These are phyloP conservation scores for Eleginops maclovinus DNA, from an alignment of 2,113 vertebrate species.

Conservation along the genomic window DNA sequence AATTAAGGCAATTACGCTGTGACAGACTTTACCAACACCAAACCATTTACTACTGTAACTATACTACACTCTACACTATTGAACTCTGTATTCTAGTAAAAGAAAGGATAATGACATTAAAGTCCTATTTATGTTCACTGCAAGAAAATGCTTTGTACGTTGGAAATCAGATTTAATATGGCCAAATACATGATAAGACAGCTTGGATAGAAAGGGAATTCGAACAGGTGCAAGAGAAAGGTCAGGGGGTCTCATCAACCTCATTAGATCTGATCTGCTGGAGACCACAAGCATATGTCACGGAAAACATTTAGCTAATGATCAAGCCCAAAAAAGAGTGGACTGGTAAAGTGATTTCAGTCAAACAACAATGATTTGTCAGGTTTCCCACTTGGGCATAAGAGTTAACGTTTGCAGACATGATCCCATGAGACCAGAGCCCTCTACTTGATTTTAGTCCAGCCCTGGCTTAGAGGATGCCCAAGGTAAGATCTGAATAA, in stretches of 20 bases:
- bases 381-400: background rate
- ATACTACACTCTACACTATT: background rate
- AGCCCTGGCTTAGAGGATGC: background rate
- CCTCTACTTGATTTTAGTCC: conserved; percentile 18
- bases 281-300: background rate
- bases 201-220: background rate
- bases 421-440: background rate
- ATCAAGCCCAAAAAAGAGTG: background rate
- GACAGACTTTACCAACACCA: background rate
- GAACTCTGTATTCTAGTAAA: background rate
- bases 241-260: background rate
- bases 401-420: conserved; percentile 9
- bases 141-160: background rate
- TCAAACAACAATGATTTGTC: background rate
- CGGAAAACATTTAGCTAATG: background rate
- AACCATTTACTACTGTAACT: background rate
- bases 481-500: conserved; percentile 25
- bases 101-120: background rate
- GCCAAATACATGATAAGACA: background rate
- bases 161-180: background rate
- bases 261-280: conserved; percentile 9
- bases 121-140: background rate
- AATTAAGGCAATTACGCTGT: background rate
- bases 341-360: background rate
- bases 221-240: background rate